Conservation (phyloP, 2,888 invertebrate species). For the Drosophila formosana region DNA sequence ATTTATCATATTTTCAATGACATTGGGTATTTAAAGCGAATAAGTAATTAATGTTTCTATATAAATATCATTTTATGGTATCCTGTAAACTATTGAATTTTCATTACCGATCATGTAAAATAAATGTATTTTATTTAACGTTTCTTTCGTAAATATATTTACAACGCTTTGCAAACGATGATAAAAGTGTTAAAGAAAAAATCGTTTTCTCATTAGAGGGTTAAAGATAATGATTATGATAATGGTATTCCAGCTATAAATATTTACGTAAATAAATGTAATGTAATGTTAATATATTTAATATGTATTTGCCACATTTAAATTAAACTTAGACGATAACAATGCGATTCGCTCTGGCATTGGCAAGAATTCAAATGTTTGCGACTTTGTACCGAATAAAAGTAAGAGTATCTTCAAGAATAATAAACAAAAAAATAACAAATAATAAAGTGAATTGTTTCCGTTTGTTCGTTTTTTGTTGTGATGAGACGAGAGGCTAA, state of each 20-base stretch:
- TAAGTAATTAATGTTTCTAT: background rate
- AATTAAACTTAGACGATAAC: slow-evolving; percentile 37
- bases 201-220: background rate
- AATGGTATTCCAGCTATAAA: slow-evolving; percentile 25
- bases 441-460: slow-evolving; percentile 9
- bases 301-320: slow-evolving; percentile 55
- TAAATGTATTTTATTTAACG: slow-evolving; percentile 51
- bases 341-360: slow-evolving; percentile 36
- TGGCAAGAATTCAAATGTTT: slow-evolving; percentile 42
- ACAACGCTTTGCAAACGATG: slow-evolving; percentile 60
- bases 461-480: slow-evolving; percentile 26
- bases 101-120: background rate
- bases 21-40: too few relatives aligned
- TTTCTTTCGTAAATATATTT: slow-evolving; percentile 43
- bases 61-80: background rate
- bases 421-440: slow-evolving; percentile 16
- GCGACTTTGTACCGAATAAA: slow-evolving; percentile 31
- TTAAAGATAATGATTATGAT: slow-evolving; percentile 3
- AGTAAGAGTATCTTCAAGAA: slow-evolving; percentile 36
- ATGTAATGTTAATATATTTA: slow-evolving; percentile 43
- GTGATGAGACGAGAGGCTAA: slow-evolving; percentile 59
- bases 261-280: slow-evolving; percentile 14
- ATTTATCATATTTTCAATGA: too few relatives aligned
- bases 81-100: background rate
- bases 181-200: slow-evolving; percentile 27